phyloP scores from a whole-genome alignment of 1,140 invertebrate species.

The Bombus difficillimus region DNA sequence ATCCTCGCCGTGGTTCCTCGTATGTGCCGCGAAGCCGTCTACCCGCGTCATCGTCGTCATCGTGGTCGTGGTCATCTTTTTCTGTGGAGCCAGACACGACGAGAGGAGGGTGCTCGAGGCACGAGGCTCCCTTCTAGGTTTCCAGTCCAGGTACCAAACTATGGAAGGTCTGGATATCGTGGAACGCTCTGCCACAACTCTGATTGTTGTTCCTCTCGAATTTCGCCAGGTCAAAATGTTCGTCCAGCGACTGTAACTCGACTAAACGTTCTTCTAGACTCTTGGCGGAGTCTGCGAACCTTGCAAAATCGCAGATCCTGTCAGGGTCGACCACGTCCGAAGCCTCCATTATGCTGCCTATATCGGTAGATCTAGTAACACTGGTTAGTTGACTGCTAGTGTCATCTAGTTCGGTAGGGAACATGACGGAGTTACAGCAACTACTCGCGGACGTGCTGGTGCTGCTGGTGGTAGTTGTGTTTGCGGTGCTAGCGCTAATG shows the following conservation, averaged over 20 bases:
- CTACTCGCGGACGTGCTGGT: slow-evolving; percentile 21
- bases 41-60: slow-evolving; percentile 26
- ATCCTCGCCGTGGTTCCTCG: slow-evolving; percentile 45
- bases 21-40: slow-evolving; percentile 38
- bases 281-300: slow-evolving; percentile 74
- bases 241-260: slow-evolving; percentile 77
- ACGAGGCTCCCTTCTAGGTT: slow-evolving; percentile 81
- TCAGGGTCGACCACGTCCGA: slow-evolving; percentile 76
- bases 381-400: slow-evolving; percentile 40
- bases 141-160: slow-evolving; percentile 88
- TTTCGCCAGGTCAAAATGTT: slow-evolving; percentile 79
- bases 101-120: slow-evolving; percentile 38
- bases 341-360: slow-evolving; percentile 73
- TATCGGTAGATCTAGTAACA: slow-evolving; percentile 62
- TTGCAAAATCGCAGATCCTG: slow-evolving; percentile 77
- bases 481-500: slow-evolving; percentile 23
- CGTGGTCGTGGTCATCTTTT: neutral
- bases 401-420: slow-evolving; percentile 68
- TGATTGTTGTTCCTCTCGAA: slow-evolving; percentile 79
- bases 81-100: slow-evolving; percentile 9
- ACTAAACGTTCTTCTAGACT: slow-evolving; percentile 77
- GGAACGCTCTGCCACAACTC: slow-evolving; percentile 87
- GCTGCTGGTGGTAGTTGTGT: slow-evolving; percentile 15
- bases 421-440: slow-evolving; percentile 63
- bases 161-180: slow-evolving; percentile 88